Evolutionary conservation across 2,113 vertebrate genomes (phyloP).

Genomic region (Lanius ludovicianus): DNA sequence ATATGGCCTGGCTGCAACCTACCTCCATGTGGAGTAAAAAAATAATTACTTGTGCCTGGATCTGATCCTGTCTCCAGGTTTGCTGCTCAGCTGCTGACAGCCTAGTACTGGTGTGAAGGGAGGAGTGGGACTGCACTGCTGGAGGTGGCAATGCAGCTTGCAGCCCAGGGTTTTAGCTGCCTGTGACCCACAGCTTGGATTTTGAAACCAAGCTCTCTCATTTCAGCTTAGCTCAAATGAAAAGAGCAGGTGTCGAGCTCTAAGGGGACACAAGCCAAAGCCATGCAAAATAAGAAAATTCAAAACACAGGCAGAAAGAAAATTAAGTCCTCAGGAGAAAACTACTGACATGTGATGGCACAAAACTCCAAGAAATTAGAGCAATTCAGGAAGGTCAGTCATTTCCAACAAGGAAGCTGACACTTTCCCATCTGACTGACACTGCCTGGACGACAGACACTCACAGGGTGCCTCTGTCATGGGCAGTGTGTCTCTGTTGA

Average conservation of each 20-base stretch:
- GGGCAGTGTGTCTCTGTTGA: background rate
- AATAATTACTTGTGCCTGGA: background rate
- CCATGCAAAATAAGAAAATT: background rate
- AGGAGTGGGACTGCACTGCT: background rate
- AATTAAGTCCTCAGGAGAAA: slow-evolving; percentile 20
- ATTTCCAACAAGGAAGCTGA: background rate
- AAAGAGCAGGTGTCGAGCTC: background rate
- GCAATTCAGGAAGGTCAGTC: background rate
- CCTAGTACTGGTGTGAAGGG: background rate
- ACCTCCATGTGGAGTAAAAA: background rate
- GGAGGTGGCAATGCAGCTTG: background rate
- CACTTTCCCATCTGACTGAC: background rate
- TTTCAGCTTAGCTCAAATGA: background rate
- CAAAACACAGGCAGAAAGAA: background rate
- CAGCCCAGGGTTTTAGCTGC: background rate
- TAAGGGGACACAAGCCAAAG: background rate
- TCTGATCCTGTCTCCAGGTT: background rate
- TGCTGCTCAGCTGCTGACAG: background rate
- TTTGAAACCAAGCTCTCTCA: background rate
- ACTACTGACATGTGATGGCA: background rate
- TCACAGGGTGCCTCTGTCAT: background rate
- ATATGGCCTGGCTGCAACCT: background rate
- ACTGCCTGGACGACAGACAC: background rate
- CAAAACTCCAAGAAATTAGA: background rate
- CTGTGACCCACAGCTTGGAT: background rate